These are phyloP conservation scores for Galerucella pusilla DNA, from an alignment of 2,888 invertebrate genomes.

Conservation along the genomic window DNA sequence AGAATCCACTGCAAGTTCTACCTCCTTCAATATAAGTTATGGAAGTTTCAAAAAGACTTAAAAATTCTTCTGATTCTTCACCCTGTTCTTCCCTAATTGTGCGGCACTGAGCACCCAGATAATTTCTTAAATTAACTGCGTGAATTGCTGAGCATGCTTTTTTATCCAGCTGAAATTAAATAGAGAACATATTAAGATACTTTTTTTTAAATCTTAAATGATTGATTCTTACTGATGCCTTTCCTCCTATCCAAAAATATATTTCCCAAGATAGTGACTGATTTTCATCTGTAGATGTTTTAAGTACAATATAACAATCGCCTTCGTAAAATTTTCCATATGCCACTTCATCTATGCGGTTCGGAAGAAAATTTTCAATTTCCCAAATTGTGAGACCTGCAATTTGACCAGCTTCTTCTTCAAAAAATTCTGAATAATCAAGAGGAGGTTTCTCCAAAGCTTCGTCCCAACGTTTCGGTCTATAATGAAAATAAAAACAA, in stretches of 20 bases:
- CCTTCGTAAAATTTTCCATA: slow-evolving; percentile 99
- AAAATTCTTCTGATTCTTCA: slow-evolving; percentile 96
- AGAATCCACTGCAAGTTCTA: slow-evolving; percentile 97
- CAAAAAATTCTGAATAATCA: slow-evolving; percentile 98
- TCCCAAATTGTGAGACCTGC: slow-evolving; percentile 97
- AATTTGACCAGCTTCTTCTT: slow-evolving; percentile 92
- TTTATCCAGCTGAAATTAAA: slow-evolving; percentile 81
- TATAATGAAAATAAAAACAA: slow-evolving; percentile 57
- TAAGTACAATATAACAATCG: slow-evolving; percentile 97
- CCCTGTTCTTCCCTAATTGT: slow-evolving; percentile 97
- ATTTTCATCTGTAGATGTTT: slow-evolving; percentile 86
- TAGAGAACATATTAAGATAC: slow-evolving; percentile 11
- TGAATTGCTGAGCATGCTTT: slow-evolving; percentile 97
- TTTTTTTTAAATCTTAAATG: not conserved
- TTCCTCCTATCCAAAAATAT: slow-evolving; percentile 98
- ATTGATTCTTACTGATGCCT: slow-evolving; percentile 81
- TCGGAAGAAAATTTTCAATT: slow-evolving; percentile 98
- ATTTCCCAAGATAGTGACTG: slow-evolving; percentile 94
- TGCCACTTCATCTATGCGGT: slow-evolving; percentile 91
- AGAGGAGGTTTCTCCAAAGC: slow-evolving; percentile 92
- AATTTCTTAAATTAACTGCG: slow-evolving; percentile 97
- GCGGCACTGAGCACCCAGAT: slow-evolving; percentile 91
- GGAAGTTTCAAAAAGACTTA: slow-evolving; percentile 89
- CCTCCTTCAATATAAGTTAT: slow-evolving; percentile 97
- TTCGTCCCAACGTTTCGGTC: slow-evolving; percentile 97